A percentile compares a stretch with the other conserved stretches of the same genome.
Conservation (phyloP, 2,888 invertebrate species). For the Sarcophaga rosellei region DNA sequence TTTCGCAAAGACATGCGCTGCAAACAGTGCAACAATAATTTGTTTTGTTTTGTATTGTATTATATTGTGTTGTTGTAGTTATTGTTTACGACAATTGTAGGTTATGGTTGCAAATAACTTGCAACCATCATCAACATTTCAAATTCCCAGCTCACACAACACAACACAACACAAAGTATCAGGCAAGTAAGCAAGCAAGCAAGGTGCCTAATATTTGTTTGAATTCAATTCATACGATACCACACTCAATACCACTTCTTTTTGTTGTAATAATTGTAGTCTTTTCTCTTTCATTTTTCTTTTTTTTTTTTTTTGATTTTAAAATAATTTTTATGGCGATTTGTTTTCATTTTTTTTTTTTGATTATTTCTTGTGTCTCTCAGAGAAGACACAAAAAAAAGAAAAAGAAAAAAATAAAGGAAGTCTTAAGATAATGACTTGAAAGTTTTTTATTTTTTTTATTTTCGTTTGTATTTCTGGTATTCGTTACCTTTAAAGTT, state of each 20-base stretch:
- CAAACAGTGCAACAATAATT: conserved; percentile 44
- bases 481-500: conserved; percentile 5
- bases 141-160: conserved; percentile 18
- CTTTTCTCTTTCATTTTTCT: conserved; percentile 5
- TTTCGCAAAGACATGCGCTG: conserved; percentile 50
- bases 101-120: conserved; percentile 61
- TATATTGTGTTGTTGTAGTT: too few relatives aligned
- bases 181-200: not conserved
- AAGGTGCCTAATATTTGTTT: conserved; percentile 9
- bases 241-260: not conserved
- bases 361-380: conserved; percentile 35
- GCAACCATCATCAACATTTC: conserved; percentile 36
- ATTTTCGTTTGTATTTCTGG: not conserved
- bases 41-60: conserved; percentile 45
- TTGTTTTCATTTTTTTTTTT: conserved; percentile 3
- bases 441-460: not conserved
- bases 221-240: conserved; percentile 17
- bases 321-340: conserved; percentile 6
- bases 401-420: not conserved
- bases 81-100: conserved; percentile 65
- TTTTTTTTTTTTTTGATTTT: conserved; percentile 17
- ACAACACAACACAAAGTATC: not conserved
- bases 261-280: conserved; percentile 30
- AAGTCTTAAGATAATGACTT: conserved; percentile 50
- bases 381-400: not conserved